Evolutionary conservation across 2,113 vertebrate species (phyloP).

Genomic region (Scomber scombrus): DNA sequence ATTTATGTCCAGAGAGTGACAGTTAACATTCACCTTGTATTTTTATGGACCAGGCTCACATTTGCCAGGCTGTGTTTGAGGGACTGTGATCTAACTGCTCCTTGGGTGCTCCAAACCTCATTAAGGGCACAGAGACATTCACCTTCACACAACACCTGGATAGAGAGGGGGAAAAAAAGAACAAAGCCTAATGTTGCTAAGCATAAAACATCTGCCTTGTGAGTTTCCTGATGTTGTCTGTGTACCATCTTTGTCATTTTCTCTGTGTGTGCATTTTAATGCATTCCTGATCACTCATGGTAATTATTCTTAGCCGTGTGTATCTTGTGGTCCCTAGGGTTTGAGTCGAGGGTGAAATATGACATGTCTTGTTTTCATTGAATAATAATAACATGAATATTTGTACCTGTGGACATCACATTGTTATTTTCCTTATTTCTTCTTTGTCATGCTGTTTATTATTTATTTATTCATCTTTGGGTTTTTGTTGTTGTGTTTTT

Average conservation of each 20-base stretch:
- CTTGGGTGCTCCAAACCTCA: slow-evolving; percentile 48
- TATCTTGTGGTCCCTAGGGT: slow-evolving; percentile 20
- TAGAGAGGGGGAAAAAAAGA: slow-evolving; percentile 9
- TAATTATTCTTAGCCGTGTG: slow-evolving; percentile 34
- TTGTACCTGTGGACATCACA: slow-evolving; percentile 65
- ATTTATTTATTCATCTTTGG: slow-evolving; percentile 86
- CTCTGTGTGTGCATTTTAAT: slow-evolving; percentile 14
- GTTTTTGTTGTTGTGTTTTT: slow-evolving; percentile 92
- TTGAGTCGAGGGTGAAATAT: slow-evolving; percentile 30
- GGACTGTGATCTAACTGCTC: slow-evolving; percentile 46
- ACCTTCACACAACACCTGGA: slow-evolving; percentile 57
- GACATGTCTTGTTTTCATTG: slow-evolving; percentile 45
- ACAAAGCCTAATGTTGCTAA: slow-evolving; percentile 4
- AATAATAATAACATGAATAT: slow-evolving; percentile 49
- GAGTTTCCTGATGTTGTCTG: slow-evolving; percentile 13
- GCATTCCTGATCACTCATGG: slow-evolving; percentile 19
- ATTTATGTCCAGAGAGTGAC: slow-evolving; percentile 76
- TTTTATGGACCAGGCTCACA: slow-evolving; percentile 67
- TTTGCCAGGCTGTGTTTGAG: slow-evolving; percentile 44
- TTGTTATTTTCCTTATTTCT: slow-evolving; percentile 69
- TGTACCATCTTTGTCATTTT: slow-evolving; percentile 28
- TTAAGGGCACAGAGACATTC: slow-evolving; percentile 37
- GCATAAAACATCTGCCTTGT: slow-evolving; percentile 47
- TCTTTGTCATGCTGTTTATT: slow-evolving; percentile 68
- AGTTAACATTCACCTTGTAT: slow-evolving; percentile 81